Evolutionary conservation across 2,888 invertebrate species (phyloP), one percentile per base, ranked within the genome.

Genomic region (Xylota sylvarum): DNA sequence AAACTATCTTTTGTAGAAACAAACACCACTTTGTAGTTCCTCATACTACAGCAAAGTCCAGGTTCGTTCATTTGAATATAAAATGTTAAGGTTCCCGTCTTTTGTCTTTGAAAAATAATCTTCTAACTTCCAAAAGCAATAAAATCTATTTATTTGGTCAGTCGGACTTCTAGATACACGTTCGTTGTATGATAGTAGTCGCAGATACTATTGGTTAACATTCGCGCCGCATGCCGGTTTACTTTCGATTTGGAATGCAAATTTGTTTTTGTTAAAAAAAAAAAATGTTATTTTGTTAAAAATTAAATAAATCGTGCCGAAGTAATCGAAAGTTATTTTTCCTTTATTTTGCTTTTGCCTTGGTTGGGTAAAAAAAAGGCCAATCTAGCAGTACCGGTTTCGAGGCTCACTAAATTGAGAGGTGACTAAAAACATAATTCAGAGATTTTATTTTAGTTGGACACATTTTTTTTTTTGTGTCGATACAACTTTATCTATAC

Each of bases 311-410:
- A 37, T 17, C 27, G 19, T 7, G 27, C 19, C 27, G 5, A 6
- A 19, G 27, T 27, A 69, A 69, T 69, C 69, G 69, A 69, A 69
- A 69, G 69, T 69, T 69, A 30, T 69, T 40, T 43, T 50, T 35
- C 7, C 12, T 17, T 14, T 23, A 52, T 14, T 52, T 27, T 27
- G 14, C 14, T 10, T 19, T 35, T 32, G 10, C 35, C 58, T 35
- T 58, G 58, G 7, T 37, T 9, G 19, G 27, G 12, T 7, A 19
- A 9, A 50, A 23, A 17, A 9, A 50, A 23, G 12, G 10, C 1
- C n/a, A 23, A 48, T n/a, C 12, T 12, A 27, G n/a, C 56, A 14
- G 27, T 27, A 69, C 69, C 65, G 50, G 65, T 65, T 48, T 48
- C 27, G 64, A 7, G 40, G 4, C 35, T 37, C 7, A 58, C 35